These are phyloP conservation scores for Ellobium chinense DNA, from an alignment of 2,888 invertebrate genomes.

Conservation along the genomic window DNA sequence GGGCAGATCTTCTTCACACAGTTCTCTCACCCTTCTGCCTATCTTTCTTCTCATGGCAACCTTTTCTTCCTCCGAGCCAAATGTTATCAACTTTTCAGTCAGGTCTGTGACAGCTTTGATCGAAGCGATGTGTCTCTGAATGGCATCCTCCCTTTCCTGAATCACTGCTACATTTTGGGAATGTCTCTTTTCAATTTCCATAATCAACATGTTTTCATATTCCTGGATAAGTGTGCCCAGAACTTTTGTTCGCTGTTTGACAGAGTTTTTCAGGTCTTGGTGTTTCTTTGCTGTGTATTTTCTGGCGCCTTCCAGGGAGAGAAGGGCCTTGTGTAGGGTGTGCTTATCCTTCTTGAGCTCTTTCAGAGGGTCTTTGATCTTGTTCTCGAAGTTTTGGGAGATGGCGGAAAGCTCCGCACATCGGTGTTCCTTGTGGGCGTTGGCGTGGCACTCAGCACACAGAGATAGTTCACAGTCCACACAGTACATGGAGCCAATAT, in stretches of 20 bases:
- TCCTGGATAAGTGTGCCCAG: slow-evolving; percentile 64
- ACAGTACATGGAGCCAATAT: slow-evolving; percentile 68
- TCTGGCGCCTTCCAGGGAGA: slow-evolving; percentile 57
- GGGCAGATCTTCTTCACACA: slow-evolving; percentile 65
- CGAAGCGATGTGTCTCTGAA: slow-evolving; percentile 64
- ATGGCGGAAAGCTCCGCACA: slow-evolving; percentile 69
- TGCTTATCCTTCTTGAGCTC: slow-evolving; percentile 38
- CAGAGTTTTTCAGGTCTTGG: slow-evolving; percentile 55
- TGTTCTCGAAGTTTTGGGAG: slow-evolving; percentile 68
- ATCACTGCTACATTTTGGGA: slow-evolving; percentile 55
- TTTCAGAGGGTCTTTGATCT: slow-evolving; percentile 58
- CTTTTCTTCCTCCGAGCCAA: slow-evolving; percentile 72
- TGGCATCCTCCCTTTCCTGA: slow-evolving; percentile 54
- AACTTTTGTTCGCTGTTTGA: slow-evolving; percentile 60
- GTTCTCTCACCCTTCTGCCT: slow-evolving; percentile 65
- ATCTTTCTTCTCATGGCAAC: slow-evolving; percentile 69
- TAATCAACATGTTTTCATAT: slow-evolving; percentile 64
- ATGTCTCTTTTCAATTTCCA: slow-evolving; percentile 63
- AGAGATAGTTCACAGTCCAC: slow-evolving; percentile 68
- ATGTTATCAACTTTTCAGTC: slow-evolving; percentile 67
- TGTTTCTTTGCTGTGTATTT: slow-evolving; percentile 55
- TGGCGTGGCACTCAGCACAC: slow-evolving; percentile 66
- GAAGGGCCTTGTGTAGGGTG: slow-evolving; percentile 46
- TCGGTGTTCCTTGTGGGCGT: slow-evolving; percentile 62
- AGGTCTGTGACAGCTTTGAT: slow-evolving; percentile 68